Base-by-base conservation (phyloP, 2,888 invertebrate species). In the Archips crataeganus region DNA sequence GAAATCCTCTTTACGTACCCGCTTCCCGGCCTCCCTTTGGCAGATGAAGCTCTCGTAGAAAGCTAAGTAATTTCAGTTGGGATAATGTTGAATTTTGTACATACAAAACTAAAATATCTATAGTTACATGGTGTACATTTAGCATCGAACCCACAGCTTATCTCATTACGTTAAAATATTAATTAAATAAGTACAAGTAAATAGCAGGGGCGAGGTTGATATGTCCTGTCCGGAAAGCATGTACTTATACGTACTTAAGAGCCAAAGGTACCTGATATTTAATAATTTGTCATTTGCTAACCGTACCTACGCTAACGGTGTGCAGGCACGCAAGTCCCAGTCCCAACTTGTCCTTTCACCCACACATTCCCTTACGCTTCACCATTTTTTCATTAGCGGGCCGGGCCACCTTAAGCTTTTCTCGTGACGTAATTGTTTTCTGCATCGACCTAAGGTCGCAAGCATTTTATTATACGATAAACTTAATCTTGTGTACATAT, bases 301-400 rank as follows among this genome's bases (percentile, higher is more conserved):
- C 67, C 66, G 66, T 60, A 39, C 63, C 54, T 45, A 57, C 66
- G 67, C 57, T 60, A 63, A 69, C 51, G 59, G 64, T 8, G 47
- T 15, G 34, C 63, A n/a, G 59, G 51, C 69, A 73, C 69, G 73
- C 73, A 42, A 73, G 59, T 69, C 49, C 68, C 49, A 63, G 68
- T 69, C 64, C 59, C 47, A 68, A 54, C 45, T 34, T 62, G 54
- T 63, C 64, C 63, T 62, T 78, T 76, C 79, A 77, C 80, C 79
- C 78, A 77, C 70, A 84, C 82, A 88, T 87, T 86, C 82, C 82
- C 81, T 60, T 42, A 70, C 74, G 51, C 75, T 82, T 85, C 85
- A 82, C 80, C 75, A 79, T 77, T 82, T 85, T 87, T 82, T 84
- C 79, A 80, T 82, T 79, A 79, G 65, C 42, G 62, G 34, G 63